Conservation (phyloP, 2,113 vertebrate genomes). For the Sprattus sprattus region DNA sequence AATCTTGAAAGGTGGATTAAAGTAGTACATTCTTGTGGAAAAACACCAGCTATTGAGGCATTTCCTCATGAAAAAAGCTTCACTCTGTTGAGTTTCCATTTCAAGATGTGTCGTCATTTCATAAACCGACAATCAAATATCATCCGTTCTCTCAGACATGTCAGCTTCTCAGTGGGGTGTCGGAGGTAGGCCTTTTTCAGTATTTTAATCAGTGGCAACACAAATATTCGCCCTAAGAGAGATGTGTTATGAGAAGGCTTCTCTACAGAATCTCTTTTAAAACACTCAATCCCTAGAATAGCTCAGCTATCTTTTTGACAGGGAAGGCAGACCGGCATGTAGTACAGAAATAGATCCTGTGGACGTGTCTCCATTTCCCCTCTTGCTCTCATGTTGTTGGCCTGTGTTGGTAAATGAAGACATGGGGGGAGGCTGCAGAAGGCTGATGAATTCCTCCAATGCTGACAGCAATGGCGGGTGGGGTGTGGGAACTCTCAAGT, state of each 20-base stretch:
- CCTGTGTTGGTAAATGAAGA: slow-evolving; percentile 10
- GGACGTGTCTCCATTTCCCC: not conserved
- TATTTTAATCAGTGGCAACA: not conserved
- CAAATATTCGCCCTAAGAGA: not conserved
- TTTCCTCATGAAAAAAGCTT: not conserved
- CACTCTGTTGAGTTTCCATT: not conserved
- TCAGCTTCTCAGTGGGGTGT: not conserved
- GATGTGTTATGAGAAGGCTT: not conserved
- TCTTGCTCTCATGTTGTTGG: slow-evolving; percentile 12
- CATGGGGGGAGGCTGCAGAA: not conserved
- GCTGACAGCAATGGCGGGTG: not conserved
- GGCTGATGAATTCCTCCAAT: not conserved
- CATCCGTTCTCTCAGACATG: not conserved
- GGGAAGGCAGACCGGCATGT: not conserved
- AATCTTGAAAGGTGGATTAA: not conserved
- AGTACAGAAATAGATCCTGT: not conserved
- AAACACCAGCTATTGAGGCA: not conserved
- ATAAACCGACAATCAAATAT: not conserved
- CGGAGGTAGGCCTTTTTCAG: not conserved
- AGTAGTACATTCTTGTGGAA: not conserved
- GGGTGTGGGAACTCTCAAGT: not conserved
- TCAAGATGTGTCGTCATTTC: not conserved
- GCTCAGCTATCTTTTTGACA: not conserved
- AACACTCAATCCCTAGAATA: not conserved
- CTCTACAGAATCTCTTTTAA: not conserved